Percentiles rank a stretch among this genome's conserved stretches.
These are phyloP conservation scores for Acanthosepion lycidas DNA, from an alignment of 2,888 invertebrate species.

Conservation along the genomic window DNA sequence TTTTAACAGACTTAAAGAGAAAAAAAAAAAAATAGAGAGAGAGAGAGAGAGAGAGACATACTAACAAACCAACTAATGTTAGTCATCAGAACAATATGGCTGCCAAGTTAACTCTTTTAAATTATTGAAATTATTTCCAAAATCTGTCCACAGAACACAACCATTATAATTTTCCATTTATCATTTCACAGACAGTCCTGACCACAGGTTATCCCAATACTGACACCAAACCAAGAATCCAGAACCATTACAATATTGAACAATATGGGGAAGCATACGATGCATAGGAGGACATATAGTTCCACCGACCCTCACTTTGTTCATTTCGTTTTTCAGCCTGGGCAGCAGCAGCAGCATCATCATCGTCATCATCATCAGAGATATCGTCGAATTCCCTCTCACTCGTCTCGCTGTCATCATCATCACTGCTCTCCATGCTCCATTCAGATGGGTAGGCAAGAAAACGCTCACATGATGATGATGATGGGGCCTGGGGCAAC, in stretches of 20 bases:
- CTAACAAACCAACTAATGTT: no score
- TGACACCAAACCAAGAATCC: background rate
- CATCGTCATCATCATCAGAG: slow-evolving; percentile 36
- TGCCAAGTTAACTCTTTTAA: no score
- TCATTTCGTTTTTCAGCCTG: background rate
- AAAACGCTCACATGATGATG: slow-evolving; percentile 35
- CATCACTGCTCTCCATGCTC: slow-evolving; percentile 44
- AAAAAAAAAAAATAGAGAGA: no score
- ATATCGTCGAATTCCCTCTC: slow-evolving; percentile 41
- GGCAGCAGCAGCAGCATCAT: background rate
- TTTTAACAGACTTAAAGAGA: no score
- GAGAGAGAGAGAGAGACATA: no score
- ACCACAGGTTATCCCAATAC: background rate
- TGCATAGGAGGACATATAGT: slow-evolving; percentile 41
- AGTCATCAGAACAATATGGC: no score
- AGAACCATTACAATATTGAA: slow-evolving; percentile 23
- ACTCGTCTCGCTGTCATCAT: slow-evolving; percentile 34
- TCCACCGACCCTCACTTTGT: slow-evolving; percentile 20
- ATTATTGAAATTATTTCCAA: background rate
- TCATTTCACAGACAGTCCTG: background rate
- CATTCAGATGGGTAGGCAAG: slow-evolving; percentile 41
- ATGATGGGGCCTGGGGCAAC: background rate
- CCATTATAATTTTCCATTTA: background rate
- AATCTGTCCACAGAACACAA: background rate
- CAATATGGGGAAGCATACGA: slow-evolving; percentile 43